phyloP scores from a whole-genome alignment of 2,113 vertebrate genomes.

The Halichoerus grypus region DNA sequence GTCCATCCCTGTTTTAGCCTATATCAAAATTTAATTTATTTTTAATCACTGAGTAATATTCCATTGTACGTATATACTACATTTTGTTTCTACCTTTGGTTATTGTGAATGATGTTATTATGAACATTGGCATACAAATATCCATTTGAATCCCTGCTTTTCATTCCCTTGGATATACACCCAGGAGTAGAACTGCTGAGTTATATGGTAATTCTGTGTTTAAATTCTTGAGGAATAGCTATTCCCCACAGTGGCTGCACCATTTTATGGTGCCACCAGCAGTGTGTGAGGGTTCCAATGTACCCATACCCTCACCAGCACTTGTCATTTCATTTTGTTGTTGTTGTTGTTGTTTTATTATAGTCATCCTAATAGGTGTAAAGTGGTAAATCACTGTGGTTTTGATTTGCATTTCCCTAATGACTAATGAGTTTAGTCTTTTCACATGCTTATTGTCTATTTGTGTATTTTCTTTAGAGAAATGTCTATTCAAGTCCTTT shows the following conservation, averaged over 20 bases:
- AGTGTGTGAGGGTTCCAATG: neutral
- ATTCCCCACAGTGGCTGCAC: neutral
- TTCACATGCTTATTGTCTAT: neutral
- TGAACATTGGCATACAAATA: neutral
- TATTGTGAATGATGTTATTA: neutral
- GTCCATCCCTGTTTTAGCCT: neutral
- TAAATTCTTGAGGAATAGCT: neutral
- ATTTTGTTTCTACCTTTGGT: neutral
- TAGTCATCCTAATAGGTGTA: neutral
- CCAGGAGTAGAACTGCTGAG: neutral
- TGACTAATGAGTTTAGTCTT: neutral
- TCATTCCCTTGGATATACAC: neutral
- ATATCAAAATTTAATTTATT: neutral
- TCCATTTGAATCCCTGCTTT: neutral
- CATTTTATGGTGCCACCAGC: neutral
- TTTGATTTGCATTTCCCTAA: conserved; percentile 20
- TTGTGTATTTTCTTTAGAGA: neutral
- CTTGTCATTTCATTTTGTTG: neutral
- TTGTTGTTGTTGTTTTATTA: conserved; percentile 19
- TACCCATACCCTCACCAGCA: neutral
- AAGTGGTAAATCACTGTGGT: neutral
- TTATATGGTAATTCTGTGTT: neutral
- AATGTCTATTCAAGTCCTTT: neutral
- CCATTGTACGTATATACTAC: neutral
- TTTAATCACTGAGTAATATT: neutral